Base-by-base conservation (phyloP, 2,797 vertebrate genomes). In the Babyrousa celebensis region DNA sequence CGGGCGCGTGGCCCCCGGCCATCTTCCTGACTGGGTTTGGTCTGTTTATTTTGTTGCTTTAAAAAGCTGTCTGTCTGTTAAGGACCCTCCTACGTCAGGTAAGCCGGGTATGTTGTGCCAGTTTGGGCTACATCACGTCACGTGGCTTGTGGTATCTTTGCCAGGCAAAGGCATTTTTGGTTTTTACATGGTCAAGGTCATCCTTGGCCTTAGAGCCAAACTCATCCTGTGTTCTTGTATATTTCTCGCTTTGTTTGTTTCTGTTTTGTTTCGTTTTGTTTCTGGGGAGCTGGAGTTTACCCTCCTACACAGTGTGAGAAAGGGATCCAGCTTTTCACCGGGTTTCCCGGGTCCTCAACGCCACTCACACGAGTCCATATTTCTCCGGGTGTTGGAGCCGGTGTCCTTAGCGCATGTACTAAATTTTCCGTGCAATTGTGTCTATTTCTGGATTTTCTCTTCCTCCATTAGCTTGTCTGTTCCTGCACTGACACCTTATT, bases 341-440 rank as follows among this genome's bases (percentile, higher is more conserved):
- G 58, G 29, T 12, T 1, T 12, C 12, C 27, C 11, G 6, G 8
- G 43, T 5, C 4, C 72, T 74, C 3, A 9, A 43, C 0, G 3
- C 25, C 7, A 0, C 60, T 65, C 9, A 3, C 1, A 0, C n/a
- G 12, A 0, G 52, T 1, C 70, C 21, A 0, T 2, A 6, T 16
- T 15, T 0, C 27, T 14, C 9, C 80, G 1, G 0, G 16, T 0
- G 0, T 0, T 3, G 4, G 16, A 17, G 32, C n/a, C 6, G 23
- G 1, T 0, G 5, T 5, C 43, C 40, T 21, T 0, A 0, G 3
- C 0, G 2, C 12, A 0, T 0, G 36, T 36, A 5, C 43, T 3
- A 1, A 1, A 1, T 6, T 23, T 29, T 12, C 36, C 1, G 4
- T 0, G 6, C 1, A 5, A 2, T 0, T 2, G 7, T 8, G 20